Evolutionary conservation across 2,888 invertebrate genomes (phyloP).

Genomic region (Arrhopalites spinosus): DNA sequence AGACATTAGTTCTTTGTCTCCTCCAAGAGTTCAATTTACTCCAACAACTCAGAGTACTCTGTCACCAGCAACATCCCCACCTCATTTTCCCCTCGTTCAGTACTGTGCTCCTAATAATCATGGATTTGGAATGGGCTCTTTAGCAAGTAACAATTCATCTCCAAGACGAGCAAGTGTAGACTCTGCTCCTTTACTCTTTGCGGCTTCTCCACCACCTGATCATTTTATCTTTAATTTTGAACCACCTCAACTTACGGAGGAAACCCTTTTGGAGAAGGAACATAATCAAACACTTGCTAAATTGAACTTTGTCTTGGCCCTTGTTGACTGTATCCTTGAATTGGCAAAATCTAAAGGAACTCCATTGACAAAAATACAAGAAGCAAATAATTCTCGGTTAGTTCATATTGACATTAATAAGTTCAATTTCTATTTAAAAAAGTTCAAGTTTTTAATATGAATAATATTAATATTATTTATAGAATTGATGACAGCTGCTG

Average conservation of each 20-base stretch:
- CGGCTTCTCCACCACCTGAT: conserved; percentile 54
- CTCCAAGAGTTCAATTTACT: conserved; percentile 74
- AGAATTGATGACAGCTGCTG: conserved; percentile 49
- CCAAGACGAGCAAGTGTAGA: conserved; percentile 53
- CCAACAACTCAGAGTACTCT: conserved; percentile 53
- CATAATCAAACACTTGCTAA: conserved; percentile 97
- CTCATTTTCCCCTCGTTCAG: conserved; percentile 54
- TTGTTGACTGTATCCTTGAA: conserved; percentile 93
- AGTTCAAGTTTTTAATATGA: no score
- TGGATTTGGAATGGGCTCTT: conserved; percentile 37
- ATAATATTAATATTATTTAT: no score
- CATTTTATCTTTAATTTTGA: conserved; percentile 56
- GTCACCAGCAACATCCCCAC: conserved; percentile 54
- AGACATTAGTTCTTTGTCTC: conserved; percentile 89
- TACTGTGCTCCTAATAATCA: conserved; percentile 50
- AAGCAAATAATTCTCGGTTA: conserved; percentile 42
- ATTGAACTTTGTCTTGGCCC: conserved; percentile 92
- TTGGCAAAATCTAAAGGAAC: conserved; percentile 79
- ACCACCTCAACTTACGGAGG: conserved; percentile 56
- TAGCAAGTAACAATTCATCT: conserved; percentile 37
- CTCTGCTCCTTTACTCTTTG: conserved; percentile 52
- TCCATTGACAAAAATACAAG: conserved; percentile 64
- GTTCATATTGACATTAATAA: neutral
- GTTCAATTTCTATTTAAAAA: neutral
- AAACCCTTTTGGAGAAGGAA: conserved; percentile 70